Conservation (phyloP, 2,797 vertebrate genomes). For the Valencia hispanica region DNA sequence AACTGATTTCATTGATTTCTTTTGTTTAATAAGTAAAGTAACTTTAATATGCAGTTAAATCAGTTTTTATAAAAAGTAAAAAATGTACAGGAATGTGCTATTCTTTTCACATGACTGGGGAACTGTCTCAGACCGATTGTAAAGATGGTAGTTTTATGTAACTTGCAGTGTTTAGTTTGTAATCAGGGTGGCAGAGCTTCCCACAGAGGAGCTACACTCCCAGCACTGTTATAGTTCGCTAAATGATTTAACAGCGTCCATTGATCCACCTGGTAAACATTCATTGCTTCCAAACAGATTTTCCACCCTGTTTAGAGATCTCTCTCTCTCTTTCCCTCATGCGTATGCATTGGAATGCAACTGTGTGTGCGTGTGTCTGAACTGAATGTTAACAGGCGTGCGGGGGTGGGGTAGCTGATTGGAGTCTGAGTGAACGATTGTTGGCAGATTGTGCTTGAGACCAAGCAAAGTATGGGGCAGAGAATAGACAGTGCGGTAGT, state of each 20-base stretch:
- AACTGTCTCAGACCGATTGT: conserved; percentile 9
- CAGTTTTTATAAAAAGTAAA: neutral
- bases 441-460: conserved; percentile 63
- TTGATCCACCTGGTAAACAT: conserved; percentile 74
- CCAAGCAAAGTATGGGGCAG: conserved; percentile 60
- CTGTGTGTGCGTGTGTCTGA: conserved; percentile 60
- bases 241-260: conserved; percentile 65
- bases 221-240: conserved; percentile 46
- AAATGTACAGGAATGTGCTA: neutral
- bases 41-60: neutral
- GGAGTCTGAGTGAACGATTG: conserved; percentile 52
- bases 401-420: conserved; percentile 71
- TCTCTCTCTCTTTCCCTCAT: conserved; percentile 55
- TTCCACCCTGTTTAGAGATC: conserved; percentile 54
- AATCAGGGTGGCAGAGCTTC: conserved; percentile 16
- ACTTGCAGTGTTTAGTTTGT: conserved; percentile 46
- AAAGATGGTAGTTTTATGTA: conserved; percentile 42
- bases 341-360: conserved; percentile 67
- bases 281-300: conserved; percentile 69
- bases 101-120: neutral
- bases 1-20: neutral
- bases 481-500: conserved; percentile 66
- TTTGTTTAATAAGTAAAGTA: neutral
- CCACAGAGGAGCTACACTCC: conserved; percentile 22
- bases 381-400: conserved; percentile 72